These are phyloP conservation scores for Coracias cyanogaster DNA, from an alignment of 2,797 vertebrate genomes.

Conservation along the genomic window DNA sequence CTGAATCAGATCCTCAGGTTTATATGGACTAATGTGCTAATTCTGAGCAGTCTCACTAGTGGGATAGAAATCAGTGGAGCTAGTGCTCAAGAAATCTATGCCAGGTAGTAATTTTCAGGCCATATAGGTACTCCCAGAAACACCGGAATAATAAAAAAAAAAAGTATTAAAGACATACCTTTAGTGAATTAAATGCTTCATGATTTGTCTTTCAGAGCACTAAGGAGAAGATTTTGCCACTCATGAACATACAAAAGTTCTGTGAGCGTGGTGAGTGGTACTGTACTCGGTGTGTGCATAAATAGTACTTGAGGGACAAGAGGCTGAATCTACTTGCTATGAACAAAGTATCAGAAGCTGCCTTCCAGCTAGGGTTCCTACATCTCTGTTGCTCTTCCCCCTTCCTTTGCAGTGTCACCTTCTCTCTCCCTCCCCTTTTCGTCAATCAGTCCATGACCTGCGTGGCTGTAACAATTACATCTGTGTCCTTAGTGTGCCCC, in stretches of 20 bases:
- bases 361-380: not conserved
- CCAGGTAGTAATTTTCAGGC: not conserved
- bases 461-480: not conserved
- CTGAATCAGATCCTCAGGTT: not conserved
- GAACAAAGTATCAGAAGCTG: not conserved
- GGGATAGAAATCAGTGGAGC: not conserved
- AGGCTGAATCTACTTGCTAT: not conserved
- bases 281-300: rapidly evolving
- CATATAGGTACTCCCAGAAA: not conserved
- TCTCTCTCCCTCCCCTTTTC: not conserved
- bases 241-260: not conserved
- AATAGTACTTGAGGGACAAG: not conserved
- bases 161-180: not conserved
- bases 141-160: not conserved
- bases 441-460: not conserved
- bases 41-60: not conserved
- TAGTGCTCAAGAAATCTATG: not conserved
- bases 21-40: not conserved
- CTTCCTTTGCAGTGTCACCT: not conserved
- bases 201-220: not conserved
- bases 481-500: not conserved
- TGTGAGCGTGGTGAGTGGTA: not conserved
- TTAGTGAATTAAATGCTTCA: not conserved
- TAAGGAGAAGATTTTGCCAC: not conserved
- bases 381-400: not conserved